Base-by-base conservation (phyloP, 2,113 vertebrate species). In the Lates calcarifer region DNA sequence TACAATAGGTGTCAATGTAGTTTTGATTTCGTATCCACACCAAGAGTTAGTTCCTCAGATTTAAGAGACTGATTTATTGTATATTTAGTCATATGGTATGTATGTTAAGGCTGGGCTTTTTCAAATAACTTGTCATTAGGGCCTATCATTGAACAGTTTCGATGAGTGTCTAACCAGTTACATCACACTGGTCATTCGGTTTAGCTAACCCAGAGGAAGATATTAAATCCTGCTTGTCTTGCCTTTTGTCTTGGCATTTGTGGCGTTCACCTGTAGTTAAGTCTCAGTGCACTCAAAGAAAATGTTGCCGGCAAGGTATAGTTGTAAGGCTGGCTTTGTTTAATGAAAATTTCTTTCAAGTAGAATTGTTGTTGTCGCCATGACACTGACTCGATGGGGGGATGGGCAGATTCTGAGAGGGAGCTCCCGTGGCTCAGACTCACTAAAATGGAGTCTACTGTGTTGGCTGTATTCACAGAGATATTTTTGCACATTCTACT, bases 401-500 rank as follows among this genome's bases (percentile, higher is more conserved):
- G 88, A 81, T 55, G 88, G 84, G 87, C 57, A 35, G 35, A 2
- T 61, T 87, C 53, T 13, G 49, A 75, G 10, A 66, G 28, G 13
- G 41, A 71, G 66, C 71, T 73, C 43, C 51, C 5, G 22, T 63
- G 24, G 22, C 62, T 56, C 5, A 35, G 17, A 31, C 80, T 55
- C 24, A 51, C 57, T 72, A 87, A 90, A 88, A 91, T 90, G 84
- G 84, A 89, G 84, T 85, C 77, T 55, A 31, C 33, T 67, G 18
- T 43, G 67, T 43, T 77, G 33, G 31, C 57, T 51, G 26, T 47
- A 18, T 29, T 56, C 24, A 51, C 33, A 73, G 15, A 61, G 8
- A 28, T 57, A 20, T 73, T 81, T 41, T 41, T 61, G 12, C 24
- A 55, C 73, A 74, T 65, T 47, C 18, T 26, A 41, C 18, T n/a